phyloP scores from a whole-genome alignment of 2,113 vertebrate species.

The Grus americana region DNA sequence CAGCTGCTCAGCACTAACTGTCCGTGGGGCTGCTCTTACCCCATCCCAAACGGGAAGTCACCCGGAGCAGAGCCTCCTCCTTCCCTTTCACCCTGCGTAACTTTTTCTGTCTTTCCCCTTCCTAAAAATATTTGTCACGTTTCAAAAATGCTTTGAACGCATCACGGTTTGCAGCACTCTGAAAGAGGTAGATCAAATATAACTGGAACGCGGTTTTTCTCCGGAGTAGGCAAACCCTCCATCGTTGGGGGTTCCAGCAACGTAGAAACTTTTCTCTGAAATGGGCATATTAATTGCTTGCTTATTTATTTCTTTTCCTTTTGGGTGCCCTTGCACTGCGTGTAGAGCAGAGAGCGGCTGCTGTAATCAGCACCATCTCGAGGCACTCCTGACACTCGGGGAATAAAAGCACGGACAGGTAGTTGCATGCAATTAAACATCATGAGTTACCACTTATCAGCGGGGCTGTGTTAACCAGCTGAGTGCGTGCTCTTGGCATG shows the following conservation, averaged over 20 bases:
- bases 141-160: neutral
- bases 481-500: neutral
- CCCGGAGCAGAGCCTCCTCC: neutral
- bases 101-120: neutral
- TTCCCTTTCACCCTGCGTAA: neutral
- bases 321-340: accelerated
- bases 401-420: neutral
- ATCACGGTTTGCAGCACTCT: accelerated
- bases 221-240: neutral
- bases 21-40: neutral
- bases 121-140: neutral
- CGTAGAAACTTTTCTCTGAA: neutral
- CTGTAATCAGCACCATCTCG: accelerated
- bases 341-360: neutral
- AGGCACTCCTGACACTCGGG: neutral
- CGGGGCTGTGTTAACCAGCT: neutral
- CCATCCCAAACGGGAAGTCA: neutral
- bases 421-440: accelerated
- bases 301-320: neutral
- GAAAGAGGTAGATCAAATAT: neutral
- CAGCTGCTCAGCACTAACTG: neutral
- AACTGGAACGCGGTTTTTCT: neutral
- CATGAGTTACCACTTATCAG: neutral
- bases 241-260: neutral
- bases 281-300: neutral